These are phyloP conservation scores for Scaptomyza parva DNA, from an alignment of 2,888 invertebrate genomes.

Conservation along the genomic window DNA sequence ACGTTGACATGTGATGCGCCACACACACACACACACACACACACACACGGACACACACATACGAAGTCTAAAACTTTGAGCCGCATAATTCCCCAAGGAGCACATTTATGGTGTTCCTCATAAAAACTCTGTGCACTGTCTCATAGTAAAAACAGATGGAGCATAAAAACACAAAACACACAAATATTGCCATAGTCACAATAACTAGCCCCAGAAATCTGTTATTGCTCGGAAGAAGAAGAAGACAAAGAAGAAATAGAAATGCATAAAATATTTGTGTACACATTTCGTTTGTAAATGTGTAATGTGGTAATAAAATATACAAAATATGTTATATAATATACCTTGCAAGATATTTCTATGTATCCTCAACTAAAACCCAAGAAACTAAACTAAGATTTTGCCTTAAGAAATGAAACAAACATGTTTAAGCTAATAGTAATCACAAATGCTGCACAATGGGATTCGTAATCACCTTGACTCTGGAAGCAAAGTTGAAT, in stretches of 20 bases:
- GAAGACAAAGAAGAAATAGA: too few species aligned
- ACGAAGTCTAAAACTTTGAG: constrained; percentile 13
- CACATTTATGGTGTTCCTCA: constrained; percentile 37
- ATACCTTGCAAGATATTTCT: too few species aligned
- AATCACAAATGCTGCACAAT: constrained; percentile 10
- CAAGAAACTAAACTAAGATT: too few species aligned
- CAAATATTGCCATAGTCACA: constrained; percentile 4
- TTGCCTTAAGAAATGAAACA: too few species aligned
- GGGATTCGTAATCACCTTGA: constrained; percentile 9
- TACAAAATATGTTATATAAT: too few species aligned
- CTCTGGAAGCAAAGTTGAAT: constrained; percentile 4
- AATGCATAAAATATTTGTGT: background rate
- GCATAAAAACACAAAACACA: constrained; percentile 10
- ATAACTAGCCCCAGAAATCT: constrained; percentile 7
- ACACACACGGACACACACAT: background rate
- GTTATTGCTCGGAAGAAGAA: background rate
- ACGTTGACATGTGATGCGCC: constrained; percentile 28
- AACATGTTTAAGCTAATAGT: background rate
- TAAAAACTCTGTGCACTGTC: constrained; percentile 30
- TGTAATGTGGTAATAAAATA: constrained; percentile 11
- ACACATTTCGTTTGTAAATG: constrained; percentile 9
- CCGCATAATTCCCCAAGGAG: constrained; percentile 31
- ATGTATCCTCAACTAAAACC: too few species aligned
- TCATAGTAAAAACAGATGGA: constrained; percentile 27
- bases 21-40: constrained; percentile 1